Evolutionary conservation across 2,113 vertebrate genomes (phyloP).

Genomic region (Penelope pileata): DNA sequence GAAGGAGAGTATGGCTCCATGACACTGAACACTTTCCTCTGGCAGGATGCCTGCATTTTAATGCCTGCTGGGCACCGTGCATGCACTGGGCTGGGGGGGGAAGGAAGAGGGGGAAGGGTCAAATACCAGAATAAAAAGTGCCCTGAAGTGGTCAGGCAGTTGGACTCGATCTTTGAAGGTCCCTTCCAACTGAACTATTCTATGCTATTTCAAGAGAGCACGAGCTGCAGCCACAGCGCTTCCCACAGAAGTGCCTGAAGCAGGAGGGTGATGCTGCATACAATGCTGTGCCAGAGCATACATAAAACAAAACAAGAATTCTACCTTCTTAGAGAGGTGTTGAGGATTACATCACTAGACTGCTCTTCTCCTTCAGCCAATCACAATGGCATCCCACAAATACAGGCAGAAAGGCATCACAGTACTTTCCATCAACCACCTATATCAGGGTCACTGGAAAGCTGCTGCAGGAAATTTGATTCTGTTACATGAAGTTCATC

Average conservation of each 20-base stretch:
- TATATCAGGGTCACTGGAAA: neutral
- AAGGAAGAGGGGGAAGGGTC: neutral
- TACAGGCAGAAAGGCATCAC: neutral
- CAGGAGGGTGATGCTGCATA: neutral
- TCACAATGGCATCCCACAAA: no score
- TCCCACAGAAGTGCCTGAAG: neutral
- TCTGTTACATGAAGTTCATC: neutral
- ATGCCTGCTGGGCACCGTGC: accelerated
- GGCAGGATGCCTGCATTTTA: neutral
- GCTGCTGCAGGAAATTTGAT: neutral
- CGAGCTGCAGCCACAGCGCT: neutral
- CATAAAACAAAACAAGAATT: neutral
- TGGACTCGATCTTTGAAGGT: neutral
- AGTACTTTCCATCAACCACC: neutral
- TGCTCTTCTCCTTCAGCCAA: neutral
- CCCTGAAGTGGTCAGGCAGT: neutral
- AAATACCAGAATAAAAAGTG: neutral
- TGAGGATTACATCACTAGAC: neutral
- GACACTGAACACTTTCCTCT: accelerated
- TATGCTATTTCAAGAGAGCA: neutral
- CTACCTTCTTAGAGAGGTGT: neutral
- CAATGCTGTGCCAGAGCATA: accelerated
- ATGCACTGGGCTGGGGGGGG: neutral
- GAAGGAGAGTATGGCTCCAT: neutral
- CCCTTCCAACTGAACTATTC: neutral